Conservation (phyloP, 2,888 invertebrate genomes). For the Lasioglossum zephyrum region DNA sequence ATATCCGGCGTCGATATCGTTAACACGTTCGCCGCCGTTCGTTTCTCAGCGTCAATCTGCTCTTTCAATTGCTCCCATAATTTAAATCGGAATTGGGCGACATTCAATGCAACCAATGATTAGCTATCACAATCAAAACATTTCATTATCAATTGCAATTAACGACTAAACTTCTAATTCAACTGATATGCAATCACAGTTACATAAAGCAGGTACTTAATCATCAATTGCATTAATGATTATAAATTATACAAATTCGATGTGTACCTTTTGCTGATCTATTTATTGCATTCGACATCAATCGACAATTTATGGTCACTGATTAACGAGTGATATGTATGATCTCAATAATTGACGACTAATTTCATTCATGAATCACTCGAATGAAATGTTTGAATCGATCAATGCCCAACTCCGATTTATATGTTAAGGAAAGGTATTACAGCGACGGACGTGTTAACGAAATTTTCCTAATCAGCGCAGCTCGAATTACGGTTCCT, state of each 20-base stretch:
- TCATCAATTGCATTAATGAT: not conserved
- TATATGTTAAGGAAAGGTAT: not conserved
- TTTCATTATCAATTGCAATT: slow-evolving; percentile 2
- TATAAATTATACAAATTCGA: not conserved
- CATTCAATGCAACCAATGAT: not conserved
- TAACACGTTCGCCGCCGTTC: not conserved
- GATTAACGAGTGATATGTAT: not conserved
- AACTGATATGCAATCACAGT: not conserved
- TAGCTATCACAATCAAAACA: not conserved
- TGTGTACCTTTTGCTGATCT: not conserved
- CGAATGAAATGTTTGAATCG: not conserved
- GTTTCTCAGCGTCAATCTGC: not conserved
- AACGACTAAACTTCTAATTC: not conserved
- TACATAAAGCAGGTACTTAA: not conserved
- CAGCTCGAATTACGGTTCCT: slow-evolving; percentile 19
- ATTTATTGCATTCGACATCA: not conserved
- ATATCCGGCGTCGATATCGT: slow-evolving; percentile 29
- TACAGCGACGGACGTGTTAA: slow-evolving; percentile 9
- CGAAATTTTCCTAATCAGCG: slow-evolving; percentile 32
- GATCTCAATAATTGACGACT: not conserved
- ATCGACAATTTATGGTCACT: not conserved
- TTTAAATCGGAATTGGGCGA: not conserved
- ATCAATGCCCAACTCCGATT: not conserved
- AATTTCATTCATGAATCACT: not conserved
- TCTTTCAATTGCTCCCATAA: not conserved